Base-by-base conservation (phyloP, 2,113 vertebrate genomes). In the Calyptomena viridis region DNA sequence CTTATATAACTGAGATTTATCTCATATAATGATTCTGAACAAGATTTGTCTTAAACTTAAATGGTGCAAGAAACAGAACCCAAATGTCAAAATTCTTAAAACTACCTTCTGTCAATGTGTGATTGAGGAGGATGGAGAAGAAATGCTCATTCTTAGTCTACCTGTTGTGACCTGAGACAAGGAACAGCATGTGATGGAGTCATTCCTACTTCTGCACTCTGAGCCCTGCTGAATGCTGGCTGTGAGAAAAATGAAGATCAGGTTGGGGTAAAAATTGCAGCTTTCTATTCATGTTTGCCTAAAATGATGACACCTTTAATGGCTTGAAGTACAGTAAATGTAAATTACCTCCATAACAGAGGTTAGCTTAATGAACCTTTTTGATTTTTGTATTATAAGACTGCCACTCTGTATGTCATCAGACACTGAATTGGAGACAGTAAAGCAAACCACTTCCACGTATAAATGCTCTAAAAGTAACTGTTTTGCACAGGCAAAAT, bases 291-390 rank as follows among this genome's bases (percentile, higher is more conserved):
- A n/a, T 89, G 25, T 87, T 94, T 96, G 47, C 40, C 62, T 87
- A 87, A 94, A 96, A 69, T 0, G 4, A 64, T 86, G 68, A 67
- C 49, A 85, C 33, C 15, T 89, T 59, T 81, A 67, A 94, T 83
- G 69, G 55, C 58, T 52, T 91, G 78, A 92, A 86, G 75, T 87
- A 86, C 18, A 91, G 62, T 73, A 94, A 97, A 90, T 93, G 78
- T 84, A 96, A 96, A 95, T 93, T 92, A 59, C 63, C 37, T 79
- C 85, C 47, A 22, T 91, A 88, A 74, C 24, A 49, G 64, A 93
- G 17, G 63, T 93, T 93, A 79, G 53, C 53, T 95, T 96, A 96
- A 96, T 91, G 84, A 95, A 90, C 35, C 53, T 92, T 92, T 95
- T 80, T 79, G 60, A n/a, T 91, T 85, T 95, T 95, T 91, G 33